Conservation (phyloP, 2,797 vertebrate genomes). For the Chiroxiphia lanceolata region DNA sequence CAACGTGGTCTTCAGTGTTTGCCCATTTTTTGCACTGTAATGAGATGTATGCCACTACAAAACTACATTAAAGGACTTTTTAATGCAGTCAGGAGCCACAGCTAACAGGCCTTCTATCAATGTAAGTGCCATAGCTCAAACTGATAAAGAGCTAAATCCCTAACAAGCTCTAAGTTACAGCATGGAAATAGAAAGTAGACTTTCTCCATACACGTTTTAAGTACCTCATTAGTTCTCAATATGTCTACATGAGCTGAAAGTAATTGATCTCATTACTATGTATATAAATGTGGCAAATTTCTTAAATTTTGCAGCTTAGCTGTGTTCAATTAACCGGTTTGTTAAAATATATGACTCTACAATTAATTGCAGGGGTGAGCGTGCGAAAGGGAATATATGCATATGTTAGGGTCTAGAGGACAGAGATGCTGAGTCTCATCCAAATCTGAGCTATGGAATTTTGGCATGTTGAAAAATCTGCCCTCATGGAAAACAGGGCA, state of each 20-base stretch:
- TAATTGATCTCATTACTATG: conserved; percentile 46
- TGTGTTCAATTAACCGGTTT: conserved; percentile 47
- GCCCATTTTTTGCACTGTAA: conserved; percentile 29
- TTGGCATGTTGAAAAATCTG: background rate
- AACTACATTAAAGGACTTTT: conserved; percentile 26
- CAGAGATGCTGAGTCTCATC: background rate
- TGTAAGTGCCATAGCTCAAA: conserved; percentile 30
- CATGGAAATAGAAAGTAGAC: conserved; percentile 19
- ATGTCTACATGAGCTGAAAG: conserved; percentile 39
- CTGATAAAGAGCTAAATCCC: conserved; percentile 46
- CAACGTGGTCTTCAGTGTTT: conserved; percentile 8
- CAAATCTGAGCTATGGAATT: background rate
- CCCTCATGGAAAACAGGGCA: rapidly evolving
- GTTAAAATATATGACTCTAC: conserved; percentile 49
- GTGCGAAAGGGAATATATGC: background rate
- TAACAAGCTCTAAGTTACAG: conserved; percentile 52
- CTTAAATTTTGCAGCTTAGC: conserved; percentile 45
- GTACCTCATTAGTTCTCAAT: conserved; percentile 62
- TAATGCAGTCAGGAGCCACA: conserved; percentile 37
- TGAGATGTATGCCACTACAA: conserved; percentile 39
- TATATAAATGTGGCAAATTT: conserved; percentile 41
- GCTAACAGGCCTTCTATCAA: conserved; percentile 18
- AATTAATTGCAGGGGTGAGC: conserved; percentile 39
- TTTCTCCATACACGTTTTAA: conserved; percentile 34
- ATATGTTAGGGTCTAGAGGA: conserved; percentile 19